These are phyloP conservation scores for Ameiurus melas DNA, from an alignment of 2,113 vertebrate species.

Conservation along the genomic window DNA sequence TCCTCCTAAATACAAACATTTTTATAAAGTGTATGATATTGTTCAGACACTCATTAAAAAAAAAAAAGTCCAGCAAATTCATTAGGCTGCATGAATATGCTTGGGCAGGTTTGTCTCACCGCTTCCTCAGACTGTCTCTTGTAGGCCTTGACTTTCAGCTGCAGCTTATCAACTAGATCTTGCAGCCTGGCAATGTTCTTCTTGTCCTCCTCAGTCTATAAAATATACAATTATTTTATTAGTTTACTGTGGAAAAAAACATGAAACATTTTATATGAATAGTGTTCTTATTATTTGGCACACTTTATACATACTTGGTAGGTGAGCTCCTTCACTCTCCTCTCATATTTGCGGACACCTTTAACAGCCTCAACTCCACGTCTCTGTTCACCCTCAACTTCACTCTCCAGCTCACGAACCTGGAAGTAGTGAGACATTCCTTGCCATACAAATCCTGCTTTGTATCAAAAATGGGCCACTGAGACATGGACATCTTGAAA, in stretches of 20 bases:
- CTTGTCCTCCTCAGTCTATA: slow-evolving; percentile 55
- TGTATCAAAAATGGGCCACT: background rate
- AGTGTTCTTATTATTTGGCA: background rate
- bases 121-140: slow-evolving; percentile 91
- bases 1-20: slow-evolving; percentile 62
- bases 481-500: background rate
- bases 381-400: slow-evolving; percentile 80
- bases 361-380: slow-evolving; percentile 58
- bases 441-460: background rate
- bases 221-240: background rate
- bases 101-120: slow-evolving; percentile 20
- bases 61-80: background rate
- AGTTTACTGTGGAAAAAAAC: too few species aligned
- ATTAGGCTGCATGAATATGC: background rate
- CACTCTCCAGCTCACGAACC: slow-evolving; percentile 78
- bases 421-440: slow-evolving; percentile 34
- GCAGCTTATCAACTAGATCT: slow-evolving; percentile 77
- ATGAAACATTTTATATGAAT: background rate
- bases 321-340: slow-evolving; percentile 55
- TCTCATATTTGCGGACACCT: slow-evolving; percentile 49
- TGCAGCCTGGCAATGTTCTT: slow-evolving; percentile 55
- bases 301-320: slow-evolving; percentile 44
- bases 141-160: slow-evolving; percentile 89
- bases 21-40: background rate
- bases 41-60: too few species aligned